These are phyloP conservation scores for Germaria angustata DNA, from an alignment of 2,888 invertebrate genomes.

Conservation along the genomic window DNA sequence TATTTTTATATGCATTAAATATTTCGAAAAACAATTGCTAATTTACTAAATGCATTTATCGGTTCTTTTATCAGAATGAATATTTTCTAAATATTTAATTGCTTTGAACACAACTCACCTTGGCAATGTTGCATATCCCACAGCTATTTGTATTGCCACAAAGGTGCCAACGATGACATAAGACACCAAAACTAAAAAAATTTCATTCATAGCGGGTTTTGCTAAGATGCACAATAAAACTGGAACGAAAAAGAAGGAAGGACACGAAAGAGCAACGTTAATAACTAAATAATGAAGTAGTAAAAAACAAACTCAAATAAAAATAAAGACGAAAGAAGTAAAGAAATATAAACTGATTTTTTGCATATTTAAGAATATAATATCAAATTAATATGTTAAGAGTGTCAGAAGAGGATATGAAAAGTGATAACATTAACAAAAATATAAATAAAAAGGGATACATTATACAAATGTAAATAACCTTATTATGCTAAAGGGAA, in stretches of 20 bases:
- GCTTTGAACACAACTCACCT: constrained; percentile 71
- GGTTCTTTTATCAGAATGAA: neutral
- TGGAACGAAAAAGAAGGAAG: constrained; percentile 60
- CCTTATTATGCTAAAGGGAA: constrained; percentile 27
- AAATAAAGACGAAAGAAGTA: neutral
- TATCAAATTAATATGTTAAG: no score
- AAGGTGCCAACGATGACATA: constrained; percentile 90
- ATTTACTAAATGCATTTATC: no score
- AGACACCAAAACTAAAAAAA: constrained; percentile 90
- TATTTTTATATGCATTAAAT: no score
- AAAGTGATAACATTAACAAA: neutral
- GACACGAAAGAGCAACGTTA: neutral
- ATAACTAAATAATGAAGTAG: constrained; percentile 11
- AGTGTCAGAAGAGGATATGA: no score
- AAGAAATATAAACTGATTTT: no score
- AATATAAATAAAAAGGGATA: neutral
- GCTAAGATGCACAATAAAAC: constrained; percentile 88
- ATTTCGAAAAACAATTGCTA: no score
- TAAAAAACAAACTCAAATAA: neutral
- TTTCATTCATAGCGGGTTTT: constrained; percentile 92
- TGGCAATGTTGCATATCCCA: constrained; percentile 81
- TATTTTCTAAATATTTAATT: neutral
- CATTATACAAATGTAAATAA: neutral
- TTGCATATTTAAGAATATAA: no score
- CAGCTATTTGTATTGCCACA: constrained; percentile 85